Evolutionary conservation across 1,140 invertebrate genomes (phyloP).

Genomic region (Philotrypesis tridentata): DNA sequence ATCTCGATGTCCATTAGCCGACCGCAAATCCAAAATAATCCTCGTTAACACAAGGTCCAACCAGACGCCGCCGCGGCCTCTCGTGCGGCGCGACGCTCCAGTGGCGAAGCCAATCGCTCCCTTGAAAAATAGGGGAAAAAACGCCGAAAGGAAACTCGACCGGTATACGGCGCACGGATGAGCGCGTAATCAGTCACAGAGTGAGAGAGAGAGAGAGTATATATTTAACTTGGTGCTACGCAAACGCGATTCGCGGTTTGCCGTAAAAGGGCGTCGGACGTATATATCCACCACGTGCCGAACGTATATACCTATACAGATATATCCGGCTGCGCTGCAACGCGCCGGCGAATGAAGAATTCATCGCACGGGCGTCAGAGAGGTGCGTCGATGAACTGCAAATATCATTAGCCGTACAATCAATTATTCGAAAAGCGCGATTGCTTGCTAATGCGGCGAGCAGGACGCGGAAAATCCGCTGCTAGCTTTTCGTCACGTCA

Average conservation of each 20-base stretch:
- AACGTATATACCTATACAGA: neutral
- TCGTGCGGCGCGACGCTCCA: no score
- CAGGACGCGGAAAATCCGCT: conserved; percentile 17
- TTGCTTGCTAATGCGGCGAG: neutral
- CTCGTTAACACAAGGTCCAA: no score
- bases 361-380: neutral
- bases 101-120: no score
- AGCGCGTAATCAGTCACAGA: neutral
- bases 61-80: no score
- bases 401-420: conserved; percentile 41
- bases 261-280: neutral
- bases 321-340: neutral
- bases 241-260: neutral
- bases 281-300: neutral
- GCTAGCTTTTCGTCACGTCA: neutral
- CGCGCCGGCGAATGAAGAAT: conserved; percentile 44
- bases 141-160: neutral
- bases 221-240: conserved; percentile 10
- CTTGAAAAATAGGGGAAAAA: no score
- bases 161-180: neutral
- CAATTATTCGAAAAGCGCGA: conserved; percentile 43
- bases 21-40: no score
- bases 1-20: no score
- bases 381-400: conserved; percentile 24
- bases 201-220: no score